Evolutionary conservation across 1,140 invertebrate species (phyloP).

Genomic region (Nebria ingens): DNA sequence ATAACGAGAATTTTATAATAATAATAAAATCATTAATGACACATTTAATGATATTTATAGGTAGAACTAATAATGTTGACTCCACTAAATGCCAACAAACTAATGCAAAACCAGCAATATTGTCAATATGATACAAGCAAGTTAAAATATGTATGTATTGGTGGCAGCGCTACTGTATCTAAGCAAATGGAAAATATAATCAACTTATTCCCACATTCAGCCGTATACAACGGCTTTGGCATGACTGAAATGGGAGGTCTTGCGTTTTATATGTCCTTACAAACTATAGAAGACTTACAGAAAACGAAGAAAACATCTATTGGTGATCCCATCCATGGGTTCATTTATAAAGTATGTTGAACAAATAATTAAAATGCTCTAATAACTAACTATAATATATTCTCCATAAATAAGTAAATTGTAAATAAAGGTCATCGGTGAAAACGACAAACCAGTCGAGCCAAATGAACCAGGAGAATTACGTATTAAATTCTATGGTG

Average conservation of each 20-base stretch:
- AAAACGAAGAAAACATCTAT: slow-evolving; percentile 29
- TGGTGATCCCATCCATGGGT: slow-evolving; percentile 30
- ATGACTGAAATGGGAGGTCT: slow-evolving; percentile 33
- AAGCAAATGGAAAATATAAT: slow-evolving; percentile 26
- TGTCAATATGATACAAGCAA: slow-evolving; percentile 31
- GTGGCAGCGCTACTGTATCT: slow-evolving; percentile 30
- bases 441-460: slow-evolving; percentile 44
- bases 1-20: slow-evolving; percentile 3
- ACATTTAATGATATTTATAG: slow-evolving; percentile 24
- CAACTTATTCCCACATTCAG: slow-evolving; percentile 29
- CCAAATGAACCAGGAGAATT: slow-evolving; percentile 55
- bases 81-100: slow-evolving; percentile 26
- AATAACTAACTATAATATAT: too few species aligned
- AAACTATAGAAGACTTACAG: slow-evolving; percentile 14
- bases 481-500: slow-evolving; percentile 48
- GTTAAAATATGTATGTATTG: slow-evolving; percentile 29
- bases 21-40: too few species aligned
- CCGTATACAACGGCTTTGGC: slow-evolving; percentile 33
- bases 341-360: slow-evolving; percentile 34
- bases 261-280: slow-evolving; percentile 14
- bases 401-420: not conserved
- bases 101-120: slow-evolving; percentile 28
- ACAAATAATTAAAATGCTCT: slow-evolving; percentile 13
- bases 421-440: slow-evolving; percentile 34
- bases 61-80: slow-evolving; percentile 26